These are phyloP conservation scores for Plebejus melissa DNA, from an alignment of 2,888 invertebrate species.

Conservation along the genomic window DNA sequence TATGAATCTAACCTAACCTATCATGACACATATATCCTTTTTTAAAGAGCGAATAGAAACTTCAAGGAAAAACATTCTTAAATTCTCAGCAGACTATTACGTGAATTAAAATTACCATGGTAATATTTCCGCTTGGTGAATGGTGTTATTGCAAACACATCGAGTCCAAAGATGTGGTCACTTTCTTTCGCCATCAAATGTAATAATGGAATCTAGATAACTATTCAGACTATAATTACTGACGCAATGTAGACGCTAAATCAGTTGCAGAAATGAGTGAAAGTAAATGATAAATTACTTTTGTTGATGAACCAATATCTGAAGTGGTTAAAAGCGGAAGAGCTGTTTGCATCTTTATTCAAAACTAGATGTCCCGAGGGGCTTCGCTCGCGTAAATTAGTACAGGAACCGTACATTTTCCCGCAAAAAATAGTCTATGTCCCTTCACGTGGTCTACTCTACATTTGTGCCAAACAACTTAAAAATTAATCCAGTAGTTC, in stretches of 20 bases:
- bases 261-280: slow-evolving; percentile 1
- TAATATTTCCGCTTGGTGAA: background rate
- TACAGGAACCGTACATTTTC: too few relatives aligned
- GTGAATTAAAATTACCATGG: background rate
- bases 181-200: slow-evolving; percentile 10
- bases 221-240: background rate
- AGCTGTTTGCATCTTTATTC: too few relatives aligned
- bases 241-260: slow-evolving; percentile 13
- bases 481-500: too few relatives aligned
- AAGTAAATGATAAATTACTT: background rate
- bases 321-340: background rate
- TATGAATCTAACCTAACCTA: too few relatives aligned
- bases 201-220: slow-evolving; percentile 1
- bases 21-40: too few relatives aligned
- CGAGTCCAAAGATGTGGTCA: background rate
- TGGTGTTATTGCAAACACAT: background rate
- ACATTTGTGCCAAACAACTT: too few relatives aligned
- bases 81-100: background rate
- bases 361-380: too few relatives aligned
- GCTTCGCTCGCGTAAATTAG: too few relatives aligned
- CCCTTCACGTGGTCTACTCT: too few relatives aligned
- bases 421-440: too few relatives aligned
- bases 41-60: background rate
- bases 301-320: background rate
- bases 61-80: background rate